phyloP scores from a whole-genome alignment of 30 jellyfish, hydroid and myxozoan species.

The Aurelia sp. region DNA sequence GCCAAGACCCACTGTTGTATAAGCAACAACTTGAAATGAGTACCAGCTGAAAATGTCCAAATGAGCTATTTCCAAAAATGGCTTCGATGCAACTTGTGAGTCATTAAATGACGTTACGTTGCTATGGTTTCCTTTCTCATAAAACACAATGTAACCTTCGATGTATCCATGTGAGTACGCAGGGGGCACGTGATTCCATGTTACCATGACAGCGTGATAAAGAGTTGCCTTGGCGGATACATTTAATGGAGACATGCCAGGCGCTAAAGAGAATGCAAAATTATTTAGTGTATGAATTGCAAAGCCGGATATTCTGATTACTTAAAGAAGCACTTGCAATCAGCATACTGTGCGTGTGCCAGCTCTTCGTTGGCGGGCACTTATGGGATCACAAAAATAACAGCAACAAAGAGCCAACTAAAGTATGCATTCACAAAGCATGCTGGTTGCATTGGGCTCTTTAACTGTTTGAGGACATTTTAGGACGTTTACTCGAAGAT shows the following conservation, averaged over 20 bases:
- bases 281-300: too few species aligned
- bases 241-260: constrained; percentile 38
- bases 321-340: too few species aligned
- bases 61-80: constrained; percentile 37
- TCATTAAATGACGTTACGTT: constrained; percentile 13
- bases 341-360: too few species aligned
- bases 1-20: constrained; percentile 25
- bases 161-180: constrained; percentile 38
- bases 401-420: too few species aligned
- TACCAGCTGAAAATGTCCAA: constrained; percentile 12
- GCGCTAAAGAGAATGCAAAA: not conserved
- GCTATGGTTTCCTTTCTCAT: constrained; percentile 19
- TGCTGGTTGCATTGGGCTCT: too few species aligned
- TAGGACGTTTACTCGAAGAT: too few species aligned
- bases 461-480: too few species aligned
- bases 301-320: too few species aligned
- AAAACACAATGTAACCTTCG: constrained; percentile 27
- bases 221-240: constrained; percentile 16
- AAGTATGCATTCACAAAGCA: too few species aligned
- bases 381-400: too few species aligned
- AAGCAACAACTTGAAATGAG: constrained; percentile 25
- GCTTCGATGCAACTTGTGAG: constrained; percentile 16
- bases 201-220: constrained; percentile 27
- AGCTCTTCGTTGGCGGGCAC: too few species aligned
- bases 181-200: constrained; percentile 43